Conservation (phyloP, 2,888 invertebrate genomes). For the Rutpela maculata region DNA sequence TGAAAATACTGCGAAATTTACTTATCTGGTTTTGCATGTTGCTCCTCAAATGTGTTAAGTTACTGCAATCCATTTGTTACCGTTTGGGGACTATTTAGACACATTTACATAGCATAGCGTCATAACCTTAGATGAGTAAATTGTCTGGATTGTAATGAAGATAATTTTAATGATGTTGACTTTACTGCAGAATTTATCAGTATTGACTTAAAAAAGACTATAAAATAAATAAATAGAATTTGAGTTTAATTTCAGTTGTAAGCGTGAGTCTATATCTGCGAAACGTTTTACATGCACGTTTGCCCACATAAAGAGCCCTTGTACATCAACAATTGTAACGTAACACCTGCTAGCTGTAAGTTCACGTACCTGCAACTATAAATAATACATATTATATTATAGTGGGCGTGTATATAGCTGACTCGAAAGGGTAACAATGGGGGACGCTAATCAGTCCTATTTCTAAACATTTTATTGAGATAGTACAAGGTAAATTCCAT, state of each 20-base stretch:
- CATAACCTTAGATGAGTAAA: too few relatives aligned
- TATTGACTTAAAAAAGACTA: background rate
- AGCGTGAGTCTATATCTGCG: background rate
- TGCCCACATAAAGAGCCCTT: constrained; percentile 32
- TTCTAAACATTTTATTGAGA: too few relatives aligned
- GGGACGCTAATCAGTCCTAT: background rate
- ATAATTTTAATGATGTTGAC: too few relatives aligned
- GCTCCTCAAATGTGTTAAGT: too few relatives aligned
- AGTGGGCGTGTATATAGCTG: background rate
- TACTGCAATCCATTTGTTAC: too few relatives aligned
- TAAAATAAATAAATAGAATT: background rate
- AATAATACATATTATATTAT: background rate
- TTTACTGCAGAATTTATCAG: background rate
- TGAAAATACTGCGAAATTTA: too few relatives aligned
- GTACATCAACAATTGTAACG: constrained; percentile 26
- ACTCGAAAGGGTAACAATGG: background rate
- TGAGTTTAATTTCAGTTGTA: background rate
- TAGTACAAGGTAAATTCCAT: too few relatives aligned
- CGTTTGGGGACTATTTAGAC: too few relatives aligned
- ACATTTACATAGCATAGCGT: too few relatives aligned
- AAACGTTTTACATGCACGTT: background rate
- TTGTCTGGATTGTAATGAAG: too few relatives aligned
- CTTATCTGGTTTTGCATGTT: too few relatives aligned
- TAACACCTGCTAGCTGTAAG: constrained; percentile 42
- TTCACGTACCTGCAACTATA: constrained; percentile 43